Evolutionary conservation across 2,113 vertebrate species (phyloP).

Genomic region (Apus apus): DNA sequence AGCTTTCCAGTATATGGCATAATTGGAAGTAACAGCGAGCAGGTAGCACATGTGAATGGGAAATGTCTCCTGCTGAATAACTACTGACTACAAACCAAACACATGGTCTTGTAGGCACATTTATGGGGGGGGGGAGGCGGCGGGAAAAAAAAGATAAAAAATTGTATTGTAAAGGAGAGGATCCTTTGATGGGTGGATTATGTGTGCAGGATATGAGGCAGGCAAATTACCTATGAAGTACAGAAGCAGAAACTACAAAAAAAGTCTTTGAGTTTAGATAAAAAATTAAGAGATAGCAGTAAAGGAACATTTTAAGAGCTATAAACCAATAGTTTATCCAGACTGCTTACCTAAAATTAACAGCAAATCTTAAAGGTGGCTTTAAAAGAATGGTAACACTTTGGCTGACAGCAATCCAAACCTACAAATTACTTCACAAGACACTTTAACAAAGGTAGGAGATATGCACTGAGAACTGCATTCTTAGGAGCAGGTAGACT

Average conservation of each 20-base stretch:
- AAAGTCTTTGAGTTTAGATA: background rate
- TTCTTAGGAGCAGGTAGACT: background rate
- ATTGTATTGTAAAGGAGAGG: conserved; percentile 34
- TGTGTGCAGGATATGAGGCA: background rate
- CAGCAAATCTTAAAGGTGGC: background rate
- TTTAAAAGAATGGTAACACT: background rate
- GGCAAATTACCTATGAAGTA: conserved; percentile 41
- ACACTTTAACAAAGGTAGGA: background rate
- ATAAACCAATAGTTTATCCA: background rate
- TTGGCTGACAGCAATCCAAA: background rate
- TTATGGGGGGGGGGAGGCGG: background rate
- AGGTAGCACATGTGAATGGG: conserved; percentile 61
- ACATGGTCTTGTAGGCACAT: conserved; percentile 38
- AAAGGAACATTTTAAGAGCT: background rate
- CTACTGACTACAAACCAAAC: conserved; percentile 63
- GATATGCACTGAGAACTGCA: background rate
- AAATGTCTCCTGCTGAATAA: conserved; percentile 63
- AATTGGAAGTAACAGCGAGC: conserved; percentile 76
- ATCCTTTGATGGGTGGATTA: background rate
- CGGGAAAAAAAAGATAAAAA: background rate
- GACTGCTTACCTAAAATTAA: background rate
- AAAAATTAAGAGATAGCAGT: conserved; percentile 15
- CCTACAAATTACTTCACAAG: background rate
- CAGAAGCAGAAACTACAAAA: background rate
- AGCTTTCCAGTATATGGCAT: conserved; percentile 62